These are phyloP conservation scores for Drosophila birchii DNA, from an alignment of 2,888 invertebrate genomes.

Conservation along the genomic window DNA sequence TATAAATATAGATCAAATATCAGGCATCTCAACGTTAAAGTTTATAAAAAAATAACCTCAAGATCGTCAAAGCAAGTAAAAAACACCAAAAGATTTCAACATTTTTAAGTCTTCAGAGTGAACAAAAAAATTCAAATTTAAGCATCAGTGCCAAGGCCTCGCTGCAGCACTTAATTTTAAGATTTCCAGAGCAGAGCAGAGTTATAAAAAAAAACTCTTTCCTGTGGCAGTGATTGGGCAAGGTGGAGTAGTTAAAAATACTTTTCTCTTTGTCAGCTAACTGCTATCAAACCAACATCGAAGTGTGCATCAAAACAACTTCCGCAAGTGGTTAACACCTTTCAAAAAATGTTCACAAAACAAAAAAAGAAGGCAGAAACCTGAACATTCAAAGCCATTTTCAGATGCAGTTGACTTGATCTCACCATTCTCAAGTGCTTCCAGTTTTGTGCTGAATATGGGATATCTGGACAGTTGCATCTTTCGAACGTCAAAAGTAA, in stretches of 20 bases:
- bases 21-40: neutral
- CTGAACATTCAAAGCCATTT: conserved; percentile 9
- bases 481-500: conserved; percentile 40
- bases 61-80: neutral
- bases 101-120: conserved; percentile 6
- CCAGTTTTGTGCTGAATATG: conserved; percentile 32
- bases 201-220: conserved; percentile 36
- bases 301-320: conserved; percentile 56
- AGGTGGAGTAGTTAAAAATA: conserved; percentile 31
- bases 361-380: conserved; percentile 2
- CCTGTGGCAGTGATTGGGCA: conserved; percentile 24
- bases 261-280: conserved; percentile 35
- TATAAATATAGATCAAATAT: neutral
- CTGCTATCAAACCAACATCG: conserved; percentile 42
- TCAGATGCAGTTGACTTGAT: conserved; percentile 29
- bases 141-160: conserved; percentile 32
- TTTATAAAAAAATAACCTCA: conserved; percentile 7
- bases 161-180: conserved; percentile 20
- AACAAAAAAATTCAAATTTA: conserved; percentile 14
- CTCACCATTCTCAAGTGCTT: conserved; percentile 45
- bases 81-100: conserved; percentile 13
- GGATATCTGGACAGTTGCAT: conserved; percentile 49
- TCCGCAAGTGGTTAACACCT: conserved; percentile 61
- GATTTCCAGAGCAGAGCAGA: conserved; percentile 13
- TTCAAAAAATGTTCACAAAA: conserved; percentile 28